Base-by-base conservation (phyloP, 2,888 invertebrate genomes). In the Charanyca ferruginea region DNA sequence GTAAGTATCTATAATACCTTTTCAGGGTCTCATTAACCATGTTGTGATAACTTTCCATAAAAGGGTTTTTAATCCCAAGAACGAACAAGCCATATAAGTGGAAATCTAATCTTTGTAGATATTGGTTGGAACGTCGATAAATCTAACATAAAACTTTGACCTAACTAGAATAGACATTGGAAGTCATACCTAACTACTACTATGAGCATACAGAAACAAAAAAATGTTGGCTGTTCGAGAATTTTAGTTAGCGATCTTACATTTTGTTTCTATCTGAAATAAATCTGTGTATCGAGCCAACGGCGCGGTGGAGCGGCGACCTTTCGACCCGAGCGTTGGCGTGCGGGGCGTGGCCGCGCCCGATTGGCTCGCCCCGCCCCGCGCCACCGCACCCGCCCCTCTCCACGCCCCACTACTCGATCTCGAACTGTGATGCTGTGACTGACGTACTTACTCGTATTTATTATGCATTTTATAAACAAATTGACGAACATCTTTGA, bases 311-410 rank as follows among this genome's bases (percentile, higher is more conserved):
- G 80, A 84, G 84, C 81, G 87, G 86, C 91, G 92, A 93, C 92
- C 93, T 93, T 91, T 90, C 94, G 93, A 94, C 94, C 95, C 88
- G 90, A 87, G 89, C 87, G 89, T 70, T 85, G 86, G 89, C 86
- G 90, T 89, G 89, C 88, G 91, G 88, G 95, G 95, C 94, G 95
- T 93, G 94, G 94, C 93, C 90, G 89, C 91, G 89, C 90, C 85
- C 91, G 91, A 94, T 92, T 92, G 94, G 94, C 89, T 91, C 92
- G 91, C 90, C 90, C 89, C 86, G 75, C 81, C 75, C 83, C 81
- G 78, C 81, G 54, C 71, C 61, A 20, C 79, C 87, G 76, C 84
- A 64, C 63, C 84, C 87, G 84, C 90, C 85, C 84, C 86, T 80
- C 89, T 87, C 89, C 90, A 83, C 82, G 82, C 87, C 87, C 86